Percentiles rank a stretch among this genome's conserved stretches.
phyloP scores from a whole-genome alignment of 2,113 vertebrate species.

The Nerophis lumbriciformis region DNA sequence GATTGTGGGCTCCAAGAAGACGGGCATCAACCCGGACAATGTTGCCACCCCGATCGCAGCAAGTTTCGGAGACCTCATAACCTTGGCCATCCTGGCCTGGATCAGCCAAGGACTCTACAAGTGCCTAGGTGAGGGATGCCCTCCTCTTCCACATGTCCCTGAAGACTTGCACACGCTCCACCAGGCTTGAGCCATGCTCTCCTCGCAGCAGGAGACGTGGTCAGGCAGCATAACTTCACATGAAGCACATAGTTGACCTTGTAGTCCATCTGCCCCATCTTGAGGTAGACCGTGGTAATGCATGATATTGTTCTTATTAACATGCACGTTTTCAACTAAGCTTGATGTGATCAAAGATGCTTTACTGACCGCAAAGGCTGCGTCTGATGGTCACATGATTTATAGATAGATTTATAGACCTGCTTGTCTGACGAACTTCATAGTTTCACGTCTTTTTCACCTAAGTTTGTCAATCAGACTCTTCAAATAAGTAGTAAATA shows the following conservation, averaged over 20 bases:
- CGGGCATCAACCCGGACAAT: slow-evolving; percentile 96
- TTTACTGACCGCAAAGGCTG: too few relatives aligned
- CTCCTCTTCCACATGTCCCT: too few relatives aligned
- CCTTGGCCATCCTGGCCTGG: slow-evolving; percentile 92
- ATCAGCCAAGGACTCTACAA: slow-evolving; percentile 93
- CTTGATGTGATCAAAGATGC: too few relatives aligned
- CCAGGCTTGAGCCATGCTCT: too few relatives aligned
- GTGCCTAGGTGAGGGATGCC: slow-evolving; percentile 79
- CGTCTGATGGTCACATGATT: too few relatives aligned
- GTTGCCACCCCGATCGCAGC: slow-evolving; percentile 95
- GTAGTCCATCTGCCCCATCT: neutral
- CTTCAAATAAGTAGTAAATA: too few relatives aligned
- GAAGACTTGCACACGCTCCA: too few relatives aligned
- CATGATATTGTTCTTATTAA: neutral
- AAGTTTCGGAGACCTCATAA: slow-evolving; percentile 96
- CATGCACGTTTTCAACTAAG: too few relatives aligned
- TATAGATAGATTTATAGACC: too few relatives aligned
- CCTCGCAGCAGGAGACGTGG: neutral
- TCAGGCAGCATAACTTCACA: neutral
- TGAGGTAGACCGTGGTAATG: neutral
- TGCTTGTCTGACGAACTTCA: too few relatives aligned
- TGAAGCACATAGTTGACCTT: neutral
- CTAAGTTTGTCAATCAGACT: too few relatives aligned
- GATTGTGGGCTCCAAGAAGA: slow-evolving; percentile 97
- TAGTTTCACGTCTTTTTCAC: too few relatives aligned